Evolutionary conservation across 2,888 invertebrate genomes (phyloP).

Genomic region (Escarpia spicata): DNA sequence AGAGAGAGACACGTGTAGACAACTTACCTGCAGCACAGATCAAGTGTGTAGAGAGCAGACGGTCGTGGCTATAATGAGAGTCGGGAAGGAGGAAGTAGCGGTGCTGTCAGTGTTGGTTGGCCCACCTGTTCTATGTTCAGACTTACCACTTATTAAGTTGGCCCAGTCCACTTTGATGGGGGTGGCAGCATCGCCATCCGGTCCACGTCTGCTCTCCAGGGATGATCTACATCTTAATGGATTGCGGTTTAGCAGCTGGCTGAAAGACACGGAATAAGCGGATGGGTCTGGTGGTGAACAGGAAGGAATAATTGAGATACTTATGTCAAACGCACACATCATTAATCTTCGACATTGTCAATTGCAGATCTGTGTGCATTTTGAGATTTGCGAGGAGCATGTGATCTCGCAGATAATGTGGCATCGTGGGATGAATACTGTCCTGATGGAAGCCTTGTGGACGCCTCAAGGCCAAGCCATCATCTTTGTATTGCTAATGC

Average conservation of each 20-base stretch:
- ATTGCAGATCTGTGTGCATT: background rate
- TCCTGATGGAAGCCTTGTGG: background rate
- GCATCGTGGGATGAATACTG: background rate
- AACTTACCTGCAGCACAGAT: background rate
- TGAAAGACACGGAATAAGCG: background rate
- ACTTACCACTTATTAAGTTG: slow-evolving; percentile 1
- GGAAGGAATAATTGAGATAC: background rate
- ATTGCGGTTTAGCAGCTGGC: background rate
- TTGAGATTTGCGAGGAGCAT: background rate
- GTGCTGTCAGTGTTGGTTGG: background rate
- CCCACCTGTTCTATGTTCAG: background rate
- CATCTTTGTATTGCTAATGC: background rate
- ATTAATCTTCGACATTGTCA: background rate
- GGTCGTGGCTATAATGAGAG: background rate
- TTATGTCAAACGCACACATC: background rate
- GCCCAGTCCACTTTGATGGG: background rate
- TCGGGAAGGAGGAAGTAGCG: background rate
- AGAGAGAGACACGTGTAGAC: background rate
- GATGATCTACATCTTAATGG: background rate
- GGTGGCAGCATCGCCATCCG: background rate
- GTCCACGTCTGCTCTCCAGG: background rate
- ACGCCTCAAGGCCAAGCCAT: background rate
- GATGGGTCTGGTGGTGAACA: background rate
- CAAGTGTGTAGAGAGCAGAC: background rate
- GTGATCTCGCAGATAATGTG: background rate